These are phyloP conservation scores for Hydropsyche tenuis DNA, from an alignment of 1,140 invertebrate species.

Conservation along the genomic window DNA sequence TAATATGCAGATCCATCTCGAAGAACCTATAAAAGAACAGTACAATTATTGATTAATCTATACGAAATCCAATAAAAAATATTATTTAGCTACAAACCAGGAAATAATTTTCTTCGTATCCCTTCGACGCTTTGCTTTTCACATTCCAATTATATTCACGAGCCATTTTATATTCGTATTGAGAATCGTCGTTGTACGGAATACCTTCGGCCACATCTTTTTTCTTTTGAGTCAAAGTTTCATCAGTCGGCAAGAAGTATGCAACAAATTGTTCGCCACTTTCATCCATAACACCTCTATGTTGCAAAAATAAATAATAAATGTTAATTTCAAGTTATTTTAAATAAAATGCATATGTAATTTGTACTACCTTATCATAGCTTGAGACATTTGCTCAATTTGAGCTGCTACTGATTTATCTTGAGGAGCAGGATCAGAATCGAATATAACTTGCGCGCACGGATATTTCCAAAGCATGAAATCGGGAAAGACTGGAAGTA, in stretches of 20 bases:
- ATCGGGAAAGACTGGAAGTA: conserved; percentile 91
- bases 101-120: conserved; percentile 99
- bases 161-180: conserved; percentile 95
- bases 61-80: background rate
- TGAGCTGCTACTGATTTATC: conserved; percentile 84
- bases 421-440: conserved; percentile 91
- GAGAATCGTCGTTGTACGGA: conserved; percentile 91
- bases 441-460: conserved; percentile 98
- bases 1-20: conserved; percentile 92
- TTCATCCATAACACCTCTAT: conserved; percentile 95
- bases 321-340: conserved; percentile 3
- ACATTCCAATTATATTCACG: conserved; percentile 98
- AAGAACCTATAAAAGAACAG: conserved; percentile 64
- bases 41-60: background rate
- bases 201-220: conserved; percentile 77
- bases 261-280: conserved; percentile 98
- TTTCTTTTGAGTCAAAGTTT: conserved; percentile 87
- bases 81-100: conserved; percentile 65
- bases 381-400: conserved; percentile 97
- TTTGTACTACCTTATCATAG: conserved; percentile 88
- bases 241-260: conserved; percentile 95
- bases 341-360: conserved; percentile 13
- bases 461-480: conserved; percentile 97
- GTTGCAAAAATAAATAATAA: conserved; percentile 42
- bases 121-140: conserved; percentile 96